Conservation (phyloP, 2,888 invertebrate genomes). For the Melikaiella ostensackeni region DNA sequence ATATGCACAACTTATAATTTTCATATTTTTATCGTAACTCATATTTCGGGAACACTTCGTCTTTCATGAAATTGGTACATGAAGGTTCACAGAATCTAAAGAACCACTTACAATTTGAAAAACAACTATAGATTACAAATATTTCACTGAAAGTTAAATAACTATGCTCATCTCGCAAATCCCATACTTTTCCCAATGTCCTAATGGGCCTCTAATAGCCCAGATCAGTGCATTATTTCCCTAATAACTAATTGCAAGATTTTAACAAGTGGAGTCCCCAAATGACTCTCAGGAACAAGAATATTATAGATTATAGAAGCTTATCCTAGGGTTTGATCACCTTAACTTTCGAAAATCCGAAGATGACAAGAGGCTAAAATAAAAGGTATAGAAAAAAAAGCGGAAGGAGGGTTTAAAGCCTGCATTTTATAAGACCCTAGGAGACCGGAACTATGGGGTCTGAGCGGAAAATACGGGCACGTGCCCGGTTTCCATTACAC, state of each 20-base stretch:
- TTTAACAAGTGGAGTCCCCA: neutral
- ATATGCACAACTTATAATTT: too few species aligned
- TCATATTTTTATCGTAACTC: too few species aligned
- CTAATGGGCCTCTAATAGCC: neutral
- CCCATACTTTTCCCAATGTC: neutral
- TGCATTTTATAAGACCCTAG: conserved; percentile 42
- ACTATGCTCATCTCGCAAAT: too few species aligned
- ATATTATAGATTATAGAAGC: neutral
- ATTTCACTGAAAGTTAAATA: too few species aligned
- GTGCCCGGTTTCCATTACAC: conserved; percentile 60
- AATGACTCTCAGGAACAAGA: neutral
- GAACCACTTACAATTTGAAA: too few species aligned
- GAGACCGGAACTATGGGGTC: conserved; percentile 64
- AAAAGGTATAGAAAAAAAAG: conserved; percentile 4
- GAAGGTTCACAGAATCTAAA: too few species aligned
- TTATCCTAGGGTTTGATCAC: neutral
- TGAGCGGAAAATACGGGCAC: conserved; percentile 68
- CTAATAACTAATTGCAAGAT: neutral
- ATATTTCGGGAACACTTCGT: too few species aligned
- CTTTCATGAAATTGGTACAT: too few species aligned
- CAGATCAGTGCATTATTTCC: neutral
- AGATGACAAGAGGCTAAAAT: neutral
- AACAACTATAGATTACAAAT: too few species aligned
- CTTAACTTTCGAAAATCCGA: neutral
- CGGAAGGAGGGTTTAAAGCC: neutral